Evolutionary conservation across 2,113 vertebrate genomes (phyloP), one percentile per base, ranked within the genome.

Genomic region (Emydocephalus ijimae): DNA sequence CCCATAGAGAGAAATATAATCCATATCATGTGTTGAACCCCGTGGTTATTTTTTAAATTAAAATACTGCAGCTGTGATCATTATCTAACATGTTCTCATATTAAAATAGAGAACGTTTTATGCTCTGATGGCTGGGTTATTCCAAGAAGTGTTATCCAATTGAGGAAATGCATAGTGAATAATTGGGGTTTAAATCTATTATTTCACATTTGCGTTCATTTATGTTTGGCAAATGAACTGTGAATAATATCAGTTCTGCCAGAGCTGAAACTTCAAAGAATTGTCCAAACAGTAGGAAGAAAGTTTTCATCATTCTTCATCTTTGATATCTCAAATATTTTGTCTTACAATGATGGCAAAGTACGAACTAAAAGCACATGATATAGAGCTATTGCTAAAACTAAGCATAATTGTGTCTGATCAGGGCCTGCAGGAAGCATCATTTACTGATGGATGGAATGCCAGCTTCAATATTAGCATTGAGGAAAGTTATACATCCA

Each of bases 51-150:
- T 48, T 57, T 15, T 48, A 39, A 86, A 86, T 48, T 43, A 86
- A 54, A 59, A 86, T 26, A 56, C 29, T 91, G 21, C 34, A 87
- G 15, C 48, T 59, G 2, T 86, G 54, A 59, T 91, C 39, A 48
- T 24, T 15, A 24, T 86, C 29, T 86, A 86, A 48, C 39, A 91
- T 85, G 43, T 91, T 59, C 24, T 59, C 24, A 91, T 29, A 55
- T 57, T 86, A 85, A 91, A 57, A 91, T n/a, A 48, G 54, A 87
- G 57, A 86, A 55, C 39, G 39, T 55, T 91, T 91, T 57, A 86
- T 59, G 55, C 54, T 90, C 85, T 59, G 56, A 59, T 59, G 55
- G 39, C 54, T 23, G 56, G 29, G n/a, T 34, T 55, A 54, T 45
- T 57, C 52, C 50, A 34, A 26, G 4, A 85, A 85, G 34, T 91